These are phyloP conservation scores for Paraplagusia blochii DNA, from an alignment of 2,113 vertebrate species.

Conservation along the genomic window DNA sequence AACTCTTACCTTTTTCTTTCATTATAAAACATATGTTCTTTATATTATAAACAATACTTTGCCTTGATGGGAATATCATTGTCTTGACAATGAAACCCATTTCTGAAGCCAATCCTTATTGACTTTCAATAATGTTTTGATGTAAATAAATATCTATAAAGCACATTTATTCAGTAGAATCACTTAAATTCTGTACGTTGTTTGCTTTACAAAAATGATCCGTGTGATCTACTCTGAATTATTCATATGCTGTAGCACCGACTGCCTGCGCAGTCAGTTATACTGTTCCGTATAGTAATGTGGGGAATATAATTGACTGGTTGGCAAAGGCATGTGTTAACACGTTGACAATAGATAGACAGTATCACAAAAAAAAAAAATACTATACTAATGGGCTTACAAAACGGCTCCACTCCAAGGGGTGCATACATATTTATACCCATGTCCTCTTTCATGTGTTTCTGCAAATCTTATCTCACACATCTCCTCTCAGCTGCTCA, in stretches of 20 bases:
- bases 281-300: constrained; percentile 19
- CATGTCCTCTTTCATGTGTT: constrained; percentile 67
- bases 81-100: too few species aligned
- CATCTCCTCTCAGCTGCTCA: constrained; percentile 58
- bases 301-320: constrained; percentile 43
- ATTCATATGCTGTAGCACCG: constrained; percentile 29
- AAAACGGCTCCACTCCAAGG: constrained; percentile 67
- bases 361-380: constrained; percentile 36
- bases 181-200: too few species aligned
- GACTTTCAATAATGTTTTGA: too few species aligned
- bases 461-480: constrained; percentile 65
- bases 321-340: constrained; percentile 29
- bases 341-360: constrained; percentile 45
- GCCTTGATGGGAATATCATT: too few species aligned
- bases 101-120: too few species aligned
- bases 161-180: too few species aligned
- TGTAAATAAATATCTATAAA: too few species aligned
- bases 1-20: too few species aligned
- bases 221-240: constrained; percentile 17
- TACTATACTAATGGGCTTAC: constrained; percentile 60
- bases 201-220: neutral
- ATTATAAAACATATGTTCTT: too few species aligned
- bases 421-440: constrained; percentile 73
- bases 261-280: constrained; percentile 22
- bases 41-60: too few species aligned